Conservation (phyloP, 1,140 invertebrate genomes). For the Aphidius ervi region DNA sequence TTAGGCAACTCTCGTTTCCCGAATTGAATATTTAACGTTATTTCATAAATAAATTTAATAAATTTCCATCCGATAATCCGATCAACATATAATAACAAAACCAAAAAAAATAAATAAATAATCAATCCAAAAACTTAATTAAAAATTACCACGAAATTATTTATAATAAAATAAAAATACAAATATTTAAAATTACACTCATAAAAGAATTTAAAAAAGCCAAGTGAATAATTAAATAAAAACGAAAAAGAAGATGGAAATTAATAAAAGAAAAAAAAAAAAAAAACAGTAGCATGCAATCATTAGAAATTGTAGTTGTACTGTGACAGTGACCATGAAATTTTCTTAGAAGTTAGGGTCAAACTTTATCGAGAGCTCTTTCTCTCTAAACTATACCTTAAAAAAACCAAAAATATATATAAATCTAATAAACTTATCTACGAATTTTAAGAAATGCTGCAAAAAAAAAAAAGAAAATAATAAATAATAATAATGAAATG, state of each 20-base stretch:
- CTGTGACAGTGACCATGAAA: slow-evolving; percentile 44
- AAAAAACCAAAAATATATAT: slow-evolving; percentile 37
- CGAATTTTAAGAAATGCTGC: slow-evolving; percentile 25
- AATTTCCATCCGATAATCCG: slow-evolving; percentile 17
- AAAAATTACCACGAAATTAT: slow-evolving; percentile 45
- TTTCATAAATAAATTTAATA: slow-evolving; percentile 4
- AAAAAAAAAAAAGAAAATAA: slow-evolving; percentile 15
- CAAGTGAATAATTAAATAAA: no score
- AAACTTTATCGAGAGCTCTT: slow-evolving; percentile 48
- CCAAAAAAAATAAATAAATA: slow-evolving; percentile 28
- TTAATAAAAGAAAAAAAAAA: slow-evolving; percentile 31
- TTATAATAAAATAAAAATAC: slow-evolving; percentile 49
- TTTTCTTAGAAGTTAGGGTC: slow-evolving; percentile 44
- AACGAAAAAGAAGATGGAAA: slow-evolving; percentile 15
- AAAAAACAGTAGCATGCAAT: slow-evolving; percentile 40
- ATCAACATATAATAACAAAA: background rate
- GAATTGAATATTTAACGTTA: slow-evolving; percentile 22
- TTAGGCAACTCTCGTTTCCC: slow-evolving; percentile 17
- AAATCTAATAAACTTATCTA: slow-evolving; percentile 30
- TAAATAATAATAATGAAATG: slow-evolving; percentile 1
- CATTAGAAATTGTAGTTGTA: slow-evolving; percentile 43
- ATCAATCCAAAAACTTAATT: slow-evolving; percentile 30
- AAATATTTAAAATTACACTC: slow-evolving; percentile 15
- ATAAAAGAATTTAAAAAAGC: slow-evolving; percentile 23
- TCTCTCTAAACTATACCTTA: slow-evolving; percentile 42